These are phyloP conservation scores for Alces alces DNA, from an alignment of 2,113 vertebrate genomes.

Conservation along the genomic window DNA sequence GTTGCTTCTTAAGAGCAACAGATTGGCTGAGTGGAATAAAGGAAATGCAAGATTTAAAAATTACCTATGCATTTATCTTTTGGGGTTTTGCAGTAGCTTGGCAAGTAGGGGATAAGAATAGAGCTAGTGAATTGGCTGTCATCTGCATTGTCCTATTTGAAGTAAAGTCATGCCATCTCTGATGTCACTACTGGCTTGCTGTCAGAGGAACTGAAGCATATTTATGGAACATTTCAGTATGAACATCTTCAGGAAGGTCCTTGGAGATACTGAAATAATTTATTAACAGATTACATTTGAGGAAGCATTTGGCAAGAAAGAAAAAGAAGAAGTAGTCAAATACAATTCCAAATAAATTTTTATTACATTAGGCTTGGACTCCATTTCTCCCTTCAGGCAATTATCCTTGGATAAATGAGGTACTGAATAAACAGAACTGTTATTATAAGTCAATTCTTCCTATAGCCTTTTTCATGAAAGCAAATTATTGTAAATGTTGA, in stretches of 20 bases:
- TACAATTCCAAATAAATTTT: slow-evolving; percentile 61
- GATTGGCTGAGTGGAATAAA: slow-evolving; percentile 7
- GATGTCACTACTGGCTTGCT: not conserved
- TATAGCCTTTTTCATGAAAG: slow-evolving; percentile 55
- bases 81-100: not conserved
- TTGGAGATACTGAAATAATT: slow-evolving; percentile 12
- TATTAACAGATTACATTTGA: slow-evolving; percentile 32
- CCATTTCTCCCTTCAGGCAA: slow-evolving; percentile 58
- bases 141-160: not conserved
- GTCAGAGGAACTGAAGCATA: slow-evolving; percentile 24
- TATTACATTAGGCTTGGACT: slow-evolving; percentile 40
- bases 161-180: not conserved
- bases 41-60: not conserved
- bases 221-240: slow-evolving; percentile 22
- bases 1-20: not conserved
- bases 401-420: slow-evolving; percentile 66
- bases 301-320: slow-evolving; percentile 31
- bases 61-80: not conserved
- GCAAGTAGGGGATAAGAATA: not conserved
- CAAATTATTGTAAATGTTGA: slow-evolving; percentile 65
- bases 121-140: not conserved
- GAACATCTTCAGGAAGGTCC: not conserved
- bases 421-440: slow-evolving; percentile 63
- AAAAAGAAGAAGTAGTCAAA: slow-evolving; percentile 24
- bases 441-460: slow-evolving; percentile 49